A percentile compares a stretch with the other conserved stretches of the same genome.
Evolutionary conservation across 2,113 vertebrate species (phyloP).

Genomic region (Hypomesus transpacificus): DNA sequence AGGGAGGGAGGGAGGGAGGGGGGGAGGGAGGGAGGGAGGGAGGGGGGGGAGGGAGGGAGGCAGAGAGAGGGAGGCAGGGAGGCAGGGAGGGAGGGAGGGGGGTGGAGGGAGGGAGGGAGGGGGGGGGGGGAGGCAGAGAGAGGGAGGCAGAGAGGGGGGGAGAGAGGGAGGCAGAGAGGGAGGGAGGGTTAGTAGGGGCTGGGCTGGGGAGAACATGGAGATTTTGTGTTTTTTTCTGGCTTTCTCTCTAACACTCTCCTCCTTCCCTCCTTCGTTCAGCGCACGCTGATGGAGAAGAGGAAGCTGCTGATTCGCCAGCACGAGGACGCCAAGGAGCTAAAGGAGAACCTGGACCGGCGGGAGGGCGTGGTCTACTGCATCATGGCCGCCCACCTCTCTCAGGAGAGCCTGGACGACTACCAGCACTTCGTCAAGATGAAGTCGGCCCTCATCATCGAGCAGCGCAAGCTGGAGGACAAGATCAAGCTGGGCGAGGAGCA

Average conservation of each 20-base stretch:
- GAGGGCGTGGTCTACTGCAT: constrained; percentile 80
- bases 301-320: constrained; percentile 85
- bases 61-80: not conserved
- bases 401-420: constrained; percentile 84
- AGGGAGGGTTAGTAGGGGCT: not conserved
- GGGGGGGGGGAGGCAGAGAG: not conserved
- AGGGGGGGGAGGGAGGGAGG: not conserved
- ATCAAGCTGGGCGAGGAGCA: constrained; percentile 92
- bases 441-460: constrained; percentile 89
- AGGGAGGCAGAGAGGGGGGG: not conserved
- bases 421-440: constrained; percentile 94
- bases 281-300: constrained; percentile 82
- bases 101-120: not conserved
- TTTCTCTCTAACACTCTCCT: not conserved
- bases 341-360: constrained; percentile 89
- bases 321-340: constrained; percentile 89
- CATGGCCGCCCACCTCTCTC: constrained; percentile 77
- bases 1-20: no score
- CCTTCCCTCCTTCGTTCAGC: constrained; percentile 58
- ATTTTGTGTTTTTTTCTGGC: not conserved
- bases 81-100: not conserved
- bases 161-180: not conserved
- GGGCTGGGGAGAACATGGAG: not conserved
- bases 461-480: constrained; percentile 89
- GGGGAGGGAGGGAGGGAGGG: no score